These are phyloP conservation scores for Brachymystax lenok DNA, from an alignment of 2,797 vertebrate genomes.

Conservation along the genomic window DNA sequence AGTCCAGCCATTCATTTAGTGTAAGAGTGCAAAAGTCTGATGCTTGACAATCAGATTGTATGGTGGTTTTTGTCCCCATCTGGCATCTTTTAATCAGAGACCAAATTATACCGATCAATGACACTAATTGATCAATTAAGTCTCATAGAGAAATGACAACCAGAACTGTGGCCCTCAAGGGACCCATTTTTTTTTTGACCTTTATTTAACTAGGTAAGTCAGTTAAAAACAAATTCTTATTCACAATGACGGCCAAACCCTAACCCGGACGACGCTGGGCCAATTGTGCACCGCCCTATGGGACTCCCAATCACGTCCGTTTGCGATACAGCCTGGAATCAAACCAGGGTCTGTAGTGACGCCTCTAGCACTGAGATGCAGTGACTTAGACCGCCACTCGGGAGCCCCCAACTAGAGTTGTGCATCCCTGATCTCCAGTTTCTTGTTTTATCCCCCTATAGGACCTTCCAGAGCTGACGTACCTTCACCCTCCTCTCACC, in stretches of 20 bases:
- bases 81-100: neutral
- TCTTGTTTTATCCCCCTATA: conserved; percentile 50
- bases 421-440: neutral
- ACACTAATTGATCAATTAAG: neutral
- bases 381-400: too few species aligned
- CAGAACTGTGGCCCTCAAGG: neutral
- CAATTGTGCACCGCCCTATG: too few species aligned
- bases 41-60: neutral
- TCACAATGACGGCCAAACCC: too few species aligned
- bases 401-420: neutral
- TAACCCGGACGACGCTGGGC: too few species aligned
- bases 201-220: too few species aligned
- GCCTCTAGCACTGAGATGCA: too few species aligned
- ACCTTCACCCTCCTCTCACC: conserved; percentile 92
- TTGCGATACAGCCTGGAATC: too few species aligned
- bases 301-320: too few species aligned
- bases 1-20: neutral
- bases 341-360: too few species aligned
- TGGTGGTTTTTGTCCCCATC: neutral
- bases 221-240: too few species aligned
- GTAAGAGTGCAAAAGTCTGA: neutral
- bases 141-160: neutral
- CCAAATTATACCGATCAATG: neutral
- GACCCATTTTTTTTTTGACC: too few species aligned
- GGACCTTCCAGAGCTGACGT: conserved; percentile 89